Evolutionary conservation across 2,113 vertebrate species (phyloP).

Genomic region (Aleadryas rufinucha): DNA sequence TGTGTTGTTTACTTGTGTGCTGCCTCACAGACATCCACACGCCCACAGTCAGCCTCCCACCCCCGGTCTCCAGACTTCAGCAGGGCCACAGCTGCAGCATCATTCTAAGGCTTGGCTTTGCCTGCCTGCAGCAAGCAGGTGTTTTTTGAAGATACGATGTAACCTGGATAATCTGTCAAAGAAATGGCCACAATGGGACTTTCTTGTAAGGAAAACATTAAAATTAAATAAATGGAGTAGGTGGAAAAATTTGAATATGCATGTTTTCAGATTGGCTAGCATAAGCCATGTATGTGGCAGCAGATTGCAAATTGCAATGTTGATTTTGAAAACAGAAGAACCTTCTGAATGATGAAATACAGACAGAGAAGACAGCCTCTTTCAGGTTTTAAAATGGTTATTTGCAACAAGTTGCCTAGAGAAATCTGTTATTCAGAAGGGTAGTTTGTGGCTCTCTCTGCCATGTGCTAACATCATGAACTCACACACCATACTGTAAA

Average conservation of each 20-base stretch:
- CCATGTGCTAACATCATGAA: background rate
- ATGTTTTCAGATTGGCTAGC: background rate
- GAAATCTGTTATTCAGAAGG: background rate
- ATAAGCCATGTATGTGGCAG: background rate
- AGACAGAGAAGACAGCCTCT: background rate
- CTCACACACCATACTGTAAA: background rate
- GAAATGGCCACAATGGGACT: background rate
- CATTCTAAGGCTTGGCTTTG: background rate
- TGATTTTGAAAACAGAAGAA: background rate
- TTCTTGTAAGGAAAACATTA: background rate
- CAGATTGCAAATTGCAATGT: background rate
- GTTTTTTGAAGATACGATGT: background rate
- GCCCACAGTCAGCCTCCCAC: background rate
- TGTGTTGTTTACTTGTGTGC: background rate
- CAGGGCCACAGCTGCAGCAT: background rate
- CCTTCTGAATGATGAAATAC: background rate
- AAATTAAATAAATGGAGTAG: background rate
- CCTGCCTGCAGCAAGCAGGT: background rate
- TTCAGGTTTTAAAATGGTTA: background rate
- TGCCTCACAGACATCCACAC: rapidly evolving
- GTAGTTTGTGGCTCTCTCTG: background rate
- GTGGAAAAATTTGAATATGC: background rate
- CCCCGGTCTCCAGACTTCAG: background rate
- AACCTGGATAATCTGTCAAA: background rate
- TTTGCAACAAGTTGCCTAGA: background rate